Base-by-base conservation (phyloP, 2,797 vertebrate genomes). In the Gila robusta region DNA sequence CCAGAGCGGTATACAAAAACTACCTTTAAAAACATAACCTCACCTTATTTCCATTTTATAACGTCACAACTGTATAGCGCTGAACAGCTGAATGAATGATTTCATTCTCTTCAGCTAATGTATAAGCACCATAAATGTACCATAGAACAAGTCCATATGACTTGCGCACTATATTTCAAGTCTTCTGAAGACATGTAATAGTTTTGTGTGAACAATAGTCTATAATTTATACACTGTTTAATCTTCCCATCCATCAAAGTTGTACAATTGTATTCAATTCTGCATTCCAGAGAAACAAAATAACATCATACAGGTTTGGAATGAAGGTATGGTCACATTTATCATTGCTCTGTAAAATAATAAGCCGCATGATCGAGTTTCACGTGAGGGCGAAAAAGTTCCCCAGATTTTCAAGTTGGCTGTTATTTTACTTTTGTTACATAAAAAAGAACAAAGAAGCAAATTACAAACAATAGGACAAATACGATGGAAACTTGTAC, bases 11-110 rank as follows among this genome's bases (percentile, higher is more conserved):
- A 32, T 71, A 62, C 37, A 39, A 37, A 56, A 39, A 41, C 77
- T 56, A 56, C 32, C 74, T 56, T 39, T 37, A 39, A 56, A 77
- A 77, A 39, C 74, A 77, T 17, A 59, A 14, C 52, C 21, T 77
- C 74, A 59, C 32, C 74, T 77, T 23, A 59, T 82, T 59, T 72
- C 52, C 37, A 72, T 59, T 82, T 70, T 14, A 44, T 71, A 12
- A 28, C 1, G 14, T 69, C n/a, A 28, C 52, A 59, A 39, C 2
- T 39, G 52, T 39, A 6, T 17, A n/a, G 49, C 2, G 1, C 19
- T 21, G 4, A 47, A 47, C 39, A 66, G 78, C 19, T 12, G 4
- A 5, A 69, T 69, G 32, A 59, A 59, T n/a, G 11, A 23, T n/a
- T 39, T 8, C 5, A 52, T 23, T 76, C 5, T 76, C 2, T 54